Base-by-base conservation (phyloP, 2,888 invertebrate genomes). In the Caenorhabditis uteleia region DNA sequence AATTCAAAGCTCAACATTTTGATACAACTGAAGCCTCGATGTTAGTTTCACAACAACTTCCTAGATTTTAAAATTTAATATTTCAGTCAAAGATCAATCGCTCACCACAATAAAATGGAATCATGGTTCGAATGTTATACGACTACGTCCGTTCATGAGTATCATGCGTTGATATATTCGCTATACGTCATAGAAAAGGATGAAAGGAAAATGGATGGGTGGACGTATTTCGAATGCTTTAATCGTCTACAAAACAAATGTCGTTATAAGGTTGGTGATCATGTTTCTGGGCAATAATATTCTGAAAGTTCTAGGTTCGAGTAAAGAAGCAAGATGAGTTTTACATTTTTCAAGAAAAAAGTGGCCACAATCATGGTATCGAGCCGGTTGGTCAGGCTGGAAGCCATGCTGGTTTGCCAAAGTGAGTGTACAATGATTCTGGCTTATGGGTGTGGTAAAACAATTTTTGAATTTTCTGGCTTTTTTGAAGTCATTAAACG, bases 191-290 rank as follows among this genome's bases (percentile, higher is more conserved):
- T 54, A 6, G 54, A 56, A 10, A 29, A 56, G n/a, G 50, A 54
- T 20, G 64, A 65, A 7, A 42, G 44, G 25, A 70, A 73, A 34
- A 46, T 54, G 21, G 73, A 73, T 38, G 73, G 70, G 20, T 70
- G 56, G 53, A 51, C 58, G 0, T 65, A 73, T 46, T 74, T 62
- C 53, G 74, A 76, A 26, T 76, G 75, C 50, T 45, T 74, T 18
- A 64, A 72, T 43, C 61, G 75, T 4, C 60, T 74, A 14, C 70
- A 72, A 34, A 61, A 58, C 59, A 76, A 76, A 43, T 76, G 72
- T 38, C 51, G 69, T 1, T 72, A 55, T 48, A 45, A 59, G 12
- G 55, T 69, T 10, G 47, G 67, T 18, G 55, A 36, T 14, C 38
- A 47, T 43, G 12, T 16, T 6, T 33, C 16, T 25, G n/a, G 14